A percentile compares a stretch with the other conserved stretches of the same genome.
Conservation (phyloP, 2,888 invertebrate species). For the Magallana nippona region DNA sequence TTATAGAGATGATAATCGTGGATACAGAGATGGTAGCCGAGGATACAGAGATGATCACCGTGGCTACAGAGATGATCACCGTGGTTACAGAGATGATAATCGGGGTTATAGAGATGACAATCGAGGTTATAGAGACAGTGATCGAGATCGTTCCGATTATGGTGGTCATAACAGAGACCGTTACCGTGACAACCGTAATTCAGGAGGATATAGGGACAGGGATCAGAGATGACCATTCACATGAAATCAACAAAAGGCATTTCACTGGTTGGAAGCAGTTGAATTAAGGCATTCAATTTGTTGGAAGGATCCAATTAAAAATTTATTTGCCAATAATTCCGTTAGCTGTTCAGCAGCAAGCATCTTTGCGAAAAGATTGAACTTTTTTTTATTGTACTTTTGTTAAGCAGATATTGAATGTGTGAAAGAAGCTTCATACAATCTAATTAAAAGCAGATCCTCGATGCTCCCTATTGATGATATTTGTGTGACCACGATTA, state of each 20-base stretch:
- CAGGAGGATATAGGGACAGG: constrained; percentile 13
- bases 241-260: neutral
- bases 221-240: neutral
- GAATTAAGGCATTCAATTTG: too few species aligned
- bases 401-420: too few species aligned
- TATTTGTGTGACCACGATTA: too few species aligned
- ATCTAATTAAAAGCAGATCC: too few species aligned
- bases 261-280: neutral
- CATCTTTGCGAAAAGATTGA: too few species aligned
- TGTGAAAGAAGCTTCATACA: too few species aligned
- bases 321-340: too few species aligned
- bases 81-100: constrained; percentile 35
- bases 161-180: constrained; percentile 26
- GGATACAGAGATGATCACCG: constrained; percentile 44
- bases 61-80: constrained; percentile 32
- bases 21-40: neutral
- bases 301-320: too few species aligned
- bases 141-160: constrained; percentile 30
- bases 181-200: neutral
- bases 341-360: too few species aligned
- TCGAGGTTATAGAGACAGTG: constrained; percentile 41
- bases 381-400: too few species aligned
- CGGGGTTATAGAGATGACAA: neutral
- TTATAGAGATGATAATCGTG: constrained; percentile 43
- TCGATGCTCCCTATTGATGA: too few species aligned